Base-by-base conservation (phyloP, 2,113 vertebrate species). In the Apodemus speciosus region DNA sequence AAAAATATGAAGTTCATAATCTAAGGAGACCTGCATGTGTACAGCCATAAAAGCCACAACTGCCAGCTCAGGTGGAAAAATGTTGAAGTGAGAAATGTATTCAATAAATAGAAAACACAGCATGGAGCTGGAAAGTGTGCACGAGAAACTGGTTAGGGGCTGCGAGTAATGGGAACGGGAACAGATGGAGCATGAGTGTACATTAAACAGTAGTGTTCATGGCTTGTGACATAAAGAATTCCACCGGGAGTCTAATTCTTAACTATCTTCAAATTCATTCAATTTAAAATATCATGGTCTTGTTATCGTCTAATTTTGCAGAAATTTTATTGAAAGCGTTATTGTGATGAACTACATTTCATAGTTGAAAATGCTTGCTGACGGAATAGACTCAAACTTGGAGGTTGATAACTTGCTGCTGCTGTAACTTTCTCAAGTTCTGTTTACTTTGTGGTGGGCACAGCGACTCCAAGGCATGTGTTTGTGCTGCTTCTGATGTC, bases 51-150 rank as follows among this genome's bases (percentile, higher is more conserved):
- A 99, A 99, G 99, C 99, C 98, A 99, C 98, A 98, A 99, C 98
- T 99, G 98, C 98, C 98, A 99, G 98, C 98, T 99, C 99, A 99
- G 99, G 99, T 99, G 99, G 99, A 99, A 99, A 99, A 99, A 99
- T 99, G 98, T 98, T 98, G 98, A 99, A 98, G 99, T 98, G 98
- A 98, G 99, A 99, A 99, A 99, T 99, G 99, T 99, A 99, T 99
- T 99, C 99, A 99, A 99, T 99, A 99, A 99, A 99, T 99, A 99
- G 99, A 99, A 98, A 98, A 99, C 99, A 98, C 99, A 99, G 99
- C 99, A 99, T 99, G 99, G 98, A 99, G 99, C 98, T 99, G 97
- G 98, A 98, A 99, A 99, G 98, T 99, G 99, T 99, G 99, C 99
- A 98, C 99, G 99, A 99, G 99, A 99, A 98, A 98, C 98, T 99